phyloP scores from a whole-genome alignment of 30 jellyfish, hydroid and myxozoan species.

The Turritopsis rubra region DNA sequence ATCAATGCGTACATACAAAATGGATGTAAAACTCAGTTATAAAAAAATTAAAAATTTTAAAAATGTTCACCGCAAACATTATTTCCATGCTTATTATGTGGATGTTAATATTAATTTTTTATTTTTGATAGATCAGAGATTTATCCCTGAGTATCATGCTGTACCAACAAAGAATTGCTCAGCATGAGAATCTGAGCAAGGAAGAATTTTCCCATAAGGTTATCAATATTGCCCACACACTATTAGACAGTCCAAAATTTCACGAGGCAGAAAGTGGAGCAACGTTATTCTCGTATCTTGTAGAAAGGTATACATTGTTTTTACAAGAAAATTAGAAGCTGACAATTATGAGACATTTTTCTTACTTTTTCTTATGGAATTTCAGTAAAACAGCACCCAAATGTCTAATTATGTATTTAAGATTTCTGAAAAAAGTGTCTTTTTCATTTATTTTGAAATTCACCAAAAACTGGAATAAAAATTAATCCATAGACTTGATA shows the following conservation, averaged over 20 bases:
- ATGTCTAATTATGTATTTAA: too few species aligned
- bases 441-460: too few species aligned
- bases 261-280: constrained; percentile 95
- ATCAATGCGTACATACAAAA: too few species aligned
- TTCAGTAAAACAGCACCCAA: too few species aligned
- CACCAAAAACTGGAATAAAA: too few species aligned
- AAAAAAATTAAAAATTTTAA: too few species aligned
- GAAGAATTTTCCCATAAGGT: constrained; percentile 20
- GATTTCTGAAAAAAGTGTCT: too few species aligned
- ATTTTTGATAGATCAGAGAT: constrained; percentile 49
- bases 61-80: too few species aligned
- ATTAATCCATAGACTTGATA: too few species aligned
- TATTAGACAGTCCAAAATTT: constrained; percentile 52
- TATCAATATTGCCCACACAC: constrained; percentile 1
- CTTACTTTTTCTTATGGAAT: neutral
- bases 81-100: neutral
- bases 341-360: neutral
- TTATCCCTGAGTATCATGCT: constrained; percentile 29
- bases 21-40: too few species aligned
- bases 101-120: too few species aligned
- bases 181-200: neutral
- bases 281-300: constrained; percentile 33
- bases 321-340: neutral
- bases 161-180: constrained; percentile 11
- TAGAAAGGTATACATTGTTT: constrained; percentile 32